These are phyloP conservation scores for Agrilus cyanescens DNA, from an alignment of 2,888 invertebrate species.

Conservation along the genomic window DNA sequence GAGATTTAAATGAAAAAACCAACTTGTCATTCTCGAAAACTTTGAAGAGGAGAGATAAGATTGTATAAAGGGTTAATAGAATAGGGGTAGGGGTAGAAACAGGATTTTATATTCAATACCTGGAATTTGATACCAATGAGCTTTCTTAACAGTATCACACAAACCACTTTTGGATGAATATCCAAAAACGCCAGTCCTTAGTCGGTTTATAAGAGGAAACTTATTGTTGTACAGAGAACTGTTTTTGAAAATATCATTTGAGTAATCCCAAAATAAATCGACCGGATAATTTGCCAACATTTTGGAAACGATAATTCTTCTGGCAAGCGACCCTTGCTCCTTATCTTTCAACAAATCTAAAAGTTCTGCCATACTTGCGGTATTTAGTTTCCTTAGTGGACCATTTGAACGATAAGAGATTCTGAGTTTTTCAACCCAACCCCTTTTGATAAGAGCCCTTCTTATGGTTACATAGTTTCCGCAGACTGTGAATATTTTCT, in stretches of 20 bases:
- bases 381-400: conserved; percentile 20
- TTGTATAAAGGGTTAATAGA: too few species aligned
- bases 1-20: conserved; percentile 5
- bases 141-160: conserved; percentile 44
- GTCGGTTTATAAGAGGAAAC: conserved; percentile 29
- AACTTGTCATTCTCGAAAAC: too few species aligned
- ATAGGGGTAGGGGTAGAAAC: too few species aligned
- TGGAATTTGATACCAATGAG: conserved; percentile 52
- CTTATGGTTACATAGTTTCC: conserved; percentile 43
- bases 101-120: conserved; percentile 7
- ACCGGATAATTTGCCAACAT: conserved; percentile 50
- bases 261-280: conserved; percentile 59
- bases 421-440: conserved; percentile 63
- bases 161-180: conserved; percentile 42
- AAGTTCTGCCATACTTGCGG: conserved; percentile 23
- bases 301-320: conserved; percentile 41
- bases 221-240: conserved; percentile 26
- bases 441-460: conserved; percentile 48
- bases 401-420: conserved; percentile 27
- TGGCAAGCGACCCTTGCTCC: conserved; percentile 22
- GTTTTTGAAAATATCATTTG: conserved; percentile 26
- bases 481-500: conserved; percentile 44
- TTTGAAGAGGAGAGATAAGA: too few species aligned
- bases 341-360: conserved; percentile 24
- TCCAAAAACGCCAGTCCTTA: conserved; percentile 29